These are phyloP conservation scores for Oriolus oriolus DNA, from an alignment of 2,113 vertebrate species.

Conservation along the genomic window DNA sequence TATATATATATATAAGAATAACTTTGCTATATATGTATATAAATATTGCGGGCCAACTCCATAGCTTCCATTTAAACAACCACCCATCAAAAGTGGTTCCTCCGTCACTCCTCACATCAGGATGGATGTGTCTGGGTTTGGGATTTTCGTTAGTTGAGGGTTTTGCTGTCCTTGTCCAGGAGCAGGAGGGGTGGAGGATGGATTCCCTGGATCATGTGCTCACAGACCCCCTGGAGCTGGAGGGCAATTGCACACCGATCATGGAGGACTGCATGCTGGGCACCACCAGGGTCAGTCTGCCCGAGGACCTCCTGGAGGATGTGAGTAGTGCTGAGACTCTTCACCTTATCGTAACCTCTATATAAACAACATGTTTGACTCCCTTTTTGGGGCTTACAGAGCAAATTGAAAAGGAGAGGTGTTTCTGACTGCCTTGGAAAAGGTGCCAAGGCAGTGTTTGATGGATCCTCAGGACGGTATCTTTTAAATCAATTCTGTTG, in stretches of 20 bases:
- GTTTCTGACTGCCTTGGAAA: not conserved
- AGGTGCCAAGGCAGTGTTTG: not conserved
- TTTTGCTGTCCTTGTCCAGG: not conserved
- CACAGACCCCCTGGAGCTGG: conserved; percentile 85
- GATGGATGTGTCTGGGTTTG: rapidly evolving
- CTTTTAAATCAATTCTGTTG: not conserved
- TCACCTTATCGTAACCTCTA: not conserved
- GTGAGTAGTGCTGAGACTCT: conserved; percentile 70
- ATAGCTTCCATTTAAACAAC: not conserved
- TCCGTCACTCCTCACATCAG: rapidly evolving
- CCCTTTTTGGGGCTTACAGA: not conserved
- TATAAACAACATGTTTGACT: rapidly evolving
- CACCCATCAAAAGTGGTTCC: rapidly evolving
- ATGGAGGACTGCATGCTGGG: conserved; percentile 96
- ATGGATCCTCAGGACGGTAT: not conserved
- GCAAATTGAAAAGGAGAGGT: not conserved
- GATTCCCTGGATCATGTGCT: conserved; percentile 91
- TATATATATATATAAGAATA: too few relatives aligned
- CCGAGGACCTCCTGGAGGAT: conserved; percentile 93
- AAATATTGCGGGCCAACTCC: rapidly evolving
- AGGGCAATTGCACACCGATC: conserved; percentile 71
- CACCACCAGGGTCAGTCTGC: conserved; percentile 83
- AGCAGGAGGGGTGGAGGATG: conserved; percentile 68
- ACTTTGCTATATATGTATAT: not conserved
- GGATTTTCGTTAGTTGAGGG: not conserved